phyloP scores from a whole-genome alignment of 2,888 invertebrate species.

The Plebejus anna region DNA sequence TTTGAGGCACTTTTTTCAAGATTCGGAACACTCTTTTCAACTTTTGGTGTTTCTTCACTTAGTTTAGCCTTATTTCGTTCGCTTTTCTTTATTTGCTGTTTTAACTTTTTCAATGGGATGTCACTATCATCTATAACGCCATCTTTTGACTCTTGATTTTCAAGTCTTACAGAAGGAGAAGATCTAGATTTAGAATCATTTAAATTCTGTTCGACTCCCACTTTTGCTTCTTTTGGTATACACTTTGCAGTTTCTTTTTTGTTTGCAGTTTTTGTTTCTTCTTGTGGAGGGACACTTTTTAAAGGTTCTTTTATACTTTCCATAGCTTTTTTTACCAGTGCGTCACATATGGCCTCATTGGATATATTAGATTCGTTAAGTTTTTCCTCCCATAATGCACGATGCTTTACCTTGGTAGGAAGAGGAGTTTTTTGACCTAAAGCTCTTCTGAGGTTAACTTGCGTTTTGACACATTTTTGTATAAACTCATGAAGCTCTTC shows the following conservation, averaged over 20 bases:
- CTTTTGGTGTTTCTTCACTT: neutral
- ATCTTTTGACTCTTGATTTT: neutral
- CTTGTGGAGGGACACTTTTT: conserved; percentile 47
- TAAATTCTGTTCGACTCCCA: neutral
- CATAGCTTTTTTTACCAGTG: conserved; percentile 70
- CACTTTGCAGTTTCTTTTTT: conserved; percentile 25
- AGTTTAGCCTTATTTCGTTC: neutral
- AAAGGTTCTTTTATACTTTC: conserved; percentile 56
- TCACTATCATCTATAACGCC: conserved; percentile 25
- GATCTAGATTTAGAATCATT: conserved; percentile 10
- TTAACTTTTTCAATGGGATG: conserved; percentile 20
- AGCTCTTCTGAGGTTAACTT: conserved; percentile 55
- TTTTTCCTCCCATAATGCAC: conserved; percentile 65
- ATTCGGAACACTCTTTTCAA: neutral
- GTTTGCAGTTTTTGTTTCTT: conserved; percentile 36
- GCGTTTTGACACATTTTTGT: conserved; percentile 68
- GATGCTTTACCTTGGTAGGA: conserved; percentile 53
- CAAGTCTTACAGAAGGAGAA: neutral
- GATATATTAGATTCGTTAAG: conserved; percentile 65
- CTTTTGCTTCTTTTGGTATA: conserved; percentile 12
- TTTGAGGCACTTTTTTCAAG: neutral
- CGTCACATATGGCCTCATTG: conserved; percentile 73
- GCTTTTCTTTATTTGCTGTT: neutral
- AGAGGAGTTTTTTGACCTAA: conserved; percentile 52
- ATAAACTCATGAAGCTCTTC: conserved; percentile 73